phyloP scores from a whole-genome alignment of 2,888 invertebrate species.

The Nymphalis polychloros region DNA sequence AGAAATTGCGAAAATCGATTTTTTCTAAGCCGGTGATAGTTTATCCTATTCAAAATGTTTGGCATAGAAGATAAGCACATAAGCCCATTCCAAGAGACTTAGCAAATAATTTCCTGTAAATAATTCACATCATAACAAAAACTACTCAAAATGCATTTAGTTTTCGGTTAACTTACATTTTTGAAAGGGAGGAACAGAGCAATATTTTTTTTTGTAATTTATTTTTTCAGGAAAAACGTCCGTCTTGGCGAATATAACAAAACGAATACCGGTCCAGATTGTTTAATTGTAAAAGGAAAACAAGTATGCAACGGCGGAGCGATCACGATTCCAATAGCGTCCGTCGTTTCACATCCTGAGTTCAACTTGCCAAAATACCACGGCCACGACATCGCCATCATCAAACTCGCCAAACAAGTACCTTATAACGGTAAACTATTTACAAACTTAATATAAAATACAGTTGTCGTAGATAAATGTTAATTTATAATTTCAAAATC shows the following conservation, averaged over 20 bases:
- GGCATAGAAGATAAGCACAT: too few species aligned
- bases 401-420: conserved; percentile 58
- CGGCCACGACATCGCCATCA: conserved; percentile 64
- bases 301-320: conserved; percentile 68
- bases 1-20: too few species aligned
- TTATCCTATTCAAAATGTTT: too few species aligned
- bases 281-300: conserved; percentile 50
- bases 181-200: too few species aligned
- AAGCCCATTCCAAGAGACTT: too few species aligned
- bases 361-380: conserved; percentile 35
- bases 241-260: conserved; percentile 75
- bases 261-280: conserved; percentile 59
- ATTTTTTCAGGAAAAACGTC: conserved; percentile 45
- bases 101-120: too few species aligned
- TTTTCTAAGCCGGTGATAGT: too few species aligned
- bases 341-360: conserved; percentile 57
- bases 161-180: too few species aligned
- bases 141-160: too few species aligned
- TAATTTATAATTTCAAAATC: too few species aligned
- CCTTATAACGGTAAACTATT: conserved; percentile 55
- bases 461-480: neutral
- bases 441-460: neutral
- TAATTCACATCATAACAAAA: too few species aligned
- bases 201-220: neutral
- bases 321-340: conserved; percentile 56